Evolutionary conservation across 2,113 vertebrate genomes (phyloP), one percentile per base, ranked within the genome.

Genomic region (Suncus etruscus): DNA sequence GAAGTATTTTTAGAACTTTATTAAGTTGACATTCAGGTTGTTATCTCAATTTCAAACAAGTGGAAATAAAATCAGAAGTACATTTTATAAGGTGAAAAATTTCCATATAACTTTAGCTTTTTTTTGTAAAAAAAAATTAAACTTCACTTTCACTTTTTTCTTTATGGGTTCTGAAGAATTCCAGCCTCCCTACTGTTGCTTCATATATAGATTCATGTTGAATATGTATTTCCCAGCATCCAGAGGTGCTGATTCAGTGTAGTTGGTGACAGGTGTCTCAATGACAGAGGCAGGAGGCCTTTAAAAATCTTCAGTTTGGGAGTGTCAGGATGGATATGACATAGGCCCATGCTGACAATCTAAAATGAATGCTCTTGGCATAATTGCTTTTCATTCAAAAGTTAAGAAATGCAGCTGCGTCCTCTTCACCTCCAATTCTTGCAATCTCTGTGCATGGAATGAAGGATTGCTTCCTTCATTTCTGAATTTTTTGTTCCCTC

Each of bases 181-280:
- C 78, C 86, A 92, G 95, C 90, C 51, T 94, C 78, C 90, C 93
- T 86, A 94, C 93, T 93, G 92, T 94, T 95, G 94, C 63, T 45
- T 96, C 94, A 94, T 94, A 95, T 48, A 92, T 14, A n/a, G 45
- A 92, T 85, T 87, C 68, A 81, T 54, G 87, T 72, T 92, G 91
- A 73, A 54, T 96, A 74, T 90, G 54, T 87, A 90, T 91, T 90
- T 73, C 69, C 75, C 95, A 79, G 58, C 95, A 48, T 88, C 87
- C 88, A 83, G 22, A 70, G 93, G 94, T 95, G 90, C 94, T 96
- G 96, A 96, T 94, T 96, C 95, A 95, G 93, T 95, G 94, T 91
- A 87, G 89, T 4, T 92, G 69, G 86, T 85, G 93, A 39, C 90
- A 94, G 93, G 85, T 93, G 89, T 88, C 77, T 91, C 95, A 87